Conservation (phyloP, 1,140 invertebrate species). For the Orchesella cincta region DNA sequence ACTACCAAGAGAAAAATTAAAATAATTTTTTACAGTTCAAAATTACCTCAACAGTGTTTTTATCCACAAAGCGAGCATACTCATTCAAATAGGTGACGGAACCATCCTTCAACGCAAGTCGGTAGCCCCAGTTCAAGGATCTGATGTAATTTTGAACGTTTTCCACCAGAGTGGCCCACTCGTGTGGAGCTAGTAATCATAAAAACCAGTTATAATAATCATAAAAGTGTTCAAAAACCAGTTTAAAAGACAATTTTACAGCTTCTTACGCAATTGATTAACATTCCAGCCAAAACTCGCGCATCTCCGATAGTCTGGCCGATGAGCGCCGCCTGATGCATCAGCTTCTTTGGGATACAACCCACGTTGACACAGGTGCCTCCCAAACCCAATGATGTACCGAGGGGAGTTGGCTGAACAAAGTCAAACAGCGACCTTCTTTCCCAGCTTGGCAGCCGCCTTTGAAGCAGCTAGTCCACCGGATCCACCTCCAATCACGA, state of each 20-base stretch:
- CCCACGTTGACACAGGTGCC: slow-evolving; percentile 73
- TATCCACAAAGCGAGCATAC: slow-evolving; percentile 63
- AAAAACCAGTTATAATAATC: background rate
- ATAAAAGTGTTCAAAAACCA: too few species aligned
- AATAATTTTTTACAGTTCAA: slow-evolving; percentile 21
- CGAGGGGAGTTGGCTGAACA: slow-evolving; percentile 63
- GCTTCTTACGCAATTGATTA: background rate
- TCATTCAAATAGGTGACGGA: slow-evolving; percentile 68
- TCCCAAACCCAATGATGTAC: slow-evolving; percentile 63
- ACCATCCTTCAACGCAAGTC: slow-evolving; percentile 62
- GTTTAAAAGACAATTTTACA: too few species aligned
- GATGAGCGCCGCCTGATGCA: slow-evolving; percentile 61
- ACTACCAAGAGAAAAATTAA: background rate
- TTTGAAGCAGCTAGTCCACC: slow-evolving; percentile 67
- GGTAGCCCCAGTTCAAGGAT: slow-evolving; percentile 67
- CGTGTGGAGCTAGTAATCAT: slow-evolving; percentile 57
- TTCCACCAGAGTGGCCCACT: slow-evolving; percentile 64
- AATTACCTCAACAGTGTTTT: slow-evolving; percentile 62
- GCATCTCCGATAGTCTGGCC: slow-evolving; percentile 56
- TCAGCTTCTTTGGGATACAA: slow-evolving; percentile 69
- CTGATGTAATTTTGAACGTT: slow-evolving; percentile 65
- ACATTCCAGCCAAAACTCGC: background rate
- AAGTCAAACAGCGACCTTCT: slow-evolving; percentile 67
- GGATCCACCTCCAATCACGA: slow-evolving; percentile 69
- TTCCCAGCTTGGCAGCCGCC: slow-evolving; percentile 57